phyloP scores from a whole-genome alignment of 1,140 invertebrate species.

The Sitodiplosis mosellana region DNA sequence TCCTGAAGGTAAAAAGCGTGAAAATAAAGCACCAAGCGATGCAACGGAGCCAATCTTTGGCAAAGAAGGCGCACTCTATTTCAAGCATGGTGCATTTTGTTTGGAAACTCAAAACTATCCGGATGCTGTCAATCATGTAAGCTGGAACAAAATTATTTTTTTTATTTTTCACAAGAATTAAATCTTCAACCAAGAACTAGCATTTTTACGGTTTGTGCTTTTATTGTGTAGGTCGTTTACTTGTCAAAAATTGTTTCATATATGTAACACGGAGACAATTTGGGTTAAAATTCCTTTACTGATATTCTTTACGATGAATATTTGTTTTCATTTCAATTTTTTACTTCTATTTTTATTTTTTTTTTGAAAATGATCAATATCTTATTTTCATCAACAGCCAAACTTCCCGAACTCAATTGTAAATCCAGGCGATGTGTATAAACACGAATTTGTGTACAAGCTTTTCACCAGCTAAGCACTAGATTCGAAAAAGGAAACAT shows the following conservation, averaged over 20 bases:
- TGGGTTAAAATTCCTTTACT: too few relatives aligned
- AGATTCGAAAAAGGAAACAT: too few relatives aligned
- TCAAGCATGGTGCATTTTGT: constrained; percentile 65
- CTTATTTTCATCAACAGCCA: constrained; percentile 29
- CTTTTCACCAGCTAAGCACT: constrained; percentile 19
- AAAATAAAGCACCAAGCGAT: background rate
- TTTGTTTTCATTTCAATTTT: constrained; percentile 2
- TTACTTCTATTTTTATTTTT: constrained; percentile 8
- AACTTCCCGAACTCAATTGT: constrained; percentile 58
- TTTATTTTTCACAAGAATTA: too few relatives aligned
- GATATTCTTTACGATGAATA: background rate
- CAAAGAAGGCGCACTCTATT: constrained; percentile 49
- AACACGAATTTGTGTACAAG: constrained; percentile 35
- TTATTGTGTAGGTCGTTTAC: too few relatives aligned
- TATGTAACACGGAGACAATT: too few relatives aligned
- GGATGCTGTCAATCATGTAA: constrained; percentile 69
- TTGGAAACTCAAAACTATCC: constrained; percentile 87
- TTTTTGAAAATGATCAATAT: constrained; percentile 2
- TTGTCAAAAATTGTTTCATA: too few relatives aligned
- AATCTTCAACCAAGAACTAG: too few relatives aligned
- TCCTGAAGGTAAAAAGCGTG: background rate
- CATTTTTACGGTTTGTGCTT: too few relatives aligned
- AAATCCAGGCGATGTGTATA: constrained; percentile 51
- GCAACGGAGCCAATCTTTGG: constrained; percentile 32
- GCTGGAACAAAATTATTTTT: constrained; percentile 4